Conservation (phyloP, 1,140 invertebrate species). For the Vanessa tameamea region DNA sequence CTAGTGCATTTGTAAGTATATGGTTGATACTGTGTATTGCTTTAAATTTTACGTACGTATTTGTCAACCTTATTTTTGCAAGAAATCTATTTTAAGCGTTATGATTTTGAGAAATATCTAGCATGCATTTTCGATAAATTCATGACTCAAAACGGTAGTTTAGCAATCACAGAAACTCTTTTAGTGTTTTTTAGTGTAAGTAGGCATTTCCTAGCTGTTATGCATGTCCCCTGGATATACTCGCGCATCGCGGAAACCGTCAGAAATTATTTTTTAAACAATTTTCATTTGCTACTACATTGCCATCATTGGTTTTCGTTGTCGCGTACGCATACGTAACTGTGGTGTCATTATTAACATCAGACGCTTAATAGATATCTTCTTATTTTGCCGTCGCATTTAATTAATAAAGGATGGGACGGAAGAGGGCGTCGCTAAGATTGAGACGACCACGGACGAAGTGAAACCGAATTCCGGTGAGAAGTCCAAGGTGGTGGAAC, state of each 20-base stretch:
- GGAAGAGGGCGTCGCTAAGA: conserved; percentile 68
- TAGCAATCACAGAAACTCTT: conserved; percentile 18
- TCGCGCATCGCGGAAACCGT: conserved; percentile 17
- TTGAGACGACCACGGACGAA: conserved; percentile 73
- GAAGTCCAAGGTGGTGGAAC: conserved; percentile 43
- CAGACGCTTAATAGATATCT: conserved; percentile 66
- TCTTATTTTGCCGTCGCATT: conserved; percentile 73
- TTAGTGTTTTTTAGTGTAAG: conserved; percentile 15
- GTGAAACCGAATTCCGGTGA: conserved; percentile 63
- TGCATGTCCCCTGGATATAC: conserved; percentile 28
- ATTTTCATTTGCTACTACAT: conserved; percentile 56
- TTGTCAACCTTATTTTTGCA: conserved; percentile 19
- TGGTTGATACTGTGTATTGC: not conserved
- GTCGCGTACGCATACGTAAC: conserved; percentile 45
- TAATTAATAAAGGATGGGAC: conserved; percentile 65
- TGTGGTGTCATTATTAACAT: conserved; percentile 41
- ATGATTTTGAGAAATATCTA: conserved; percentile 10
- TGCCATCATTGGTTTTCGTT: conserved; percentile 51
- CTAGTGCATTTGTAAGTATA: conserved; percentile 17
- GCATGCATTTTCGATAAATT: conserved; percentile 23
- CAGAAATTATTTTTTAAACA: conserved; percentile 51
- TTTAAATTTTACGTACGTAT: not conserved
- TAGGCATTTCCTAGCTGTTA: conserved; percentile 23
- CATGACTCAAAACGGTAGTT: conserved; percentile 7
- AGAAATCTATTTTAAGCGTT: conserved; percentile 7